A percentile compares a stretch with the other conserved stretches of the same genome.
phyloP scores from a whole-genome alignment of 2,888 invertebrate genomes.

The Pegoplata infirma region DNA sequence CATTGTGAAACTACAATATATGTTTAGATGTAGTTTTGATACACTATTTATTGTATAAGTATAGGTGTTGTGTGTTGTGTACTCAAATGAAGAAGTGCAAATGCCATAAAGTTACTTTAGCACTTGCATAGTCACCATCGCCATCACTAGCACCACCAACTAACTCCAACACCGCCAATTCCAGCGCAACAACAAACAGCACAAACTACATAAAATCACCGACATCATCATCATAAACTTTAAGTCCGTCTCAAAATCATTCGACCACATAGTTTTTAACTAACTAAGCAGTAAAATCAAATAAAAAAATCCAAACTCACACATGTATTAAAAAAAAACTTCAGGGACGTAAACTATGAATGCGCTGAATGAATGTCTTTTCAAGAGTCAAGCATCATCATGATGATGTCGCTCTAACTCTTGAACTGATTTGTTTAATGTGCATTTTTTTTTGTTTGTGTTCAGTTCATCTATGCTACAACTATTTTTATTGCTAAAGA shows the following conservation, averaged over 20 bases:
- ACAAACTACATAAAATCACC: conserved; percentile 14
- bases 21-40: not conserved
- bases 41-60: too few species aligned
- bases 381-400: conserved; percentile 12
- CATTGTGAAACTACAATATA: not conserved
- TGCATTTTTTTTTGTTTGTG: not conserved
- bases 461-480: not conserved
- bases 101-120: conserved; percentile 43
- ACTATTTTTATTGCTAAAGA: not conserved
- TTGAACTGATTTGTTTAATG: conserved; percentile 29
- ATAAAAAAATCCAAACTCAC: not conserved
- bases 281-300: conserved; percentile 43
- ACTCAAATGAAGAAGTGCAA: conserved; percentile 36
- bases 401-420: conserved; percentile 28
- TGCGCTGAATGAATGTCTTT: not conserved
- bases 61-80: conserved; percentile 15
- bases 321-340: not conserved
- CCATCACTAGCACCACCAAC: conserved; percentile 2
- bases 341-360: conserved; percentile 29
- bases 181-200: not conserved
- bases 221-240: conserved; percentile 30
- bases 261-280: conserved; percentile 52
- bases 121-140: conserved; percentile 19
- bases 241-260: conserved; percentile 39
- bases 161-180: not conserved